Percentiles rank a stretch among this genome's conserved stretches.
Conservation (phyloP, 2,113 vertebrate species). For the Illadopsis cleaveri region DNA sequence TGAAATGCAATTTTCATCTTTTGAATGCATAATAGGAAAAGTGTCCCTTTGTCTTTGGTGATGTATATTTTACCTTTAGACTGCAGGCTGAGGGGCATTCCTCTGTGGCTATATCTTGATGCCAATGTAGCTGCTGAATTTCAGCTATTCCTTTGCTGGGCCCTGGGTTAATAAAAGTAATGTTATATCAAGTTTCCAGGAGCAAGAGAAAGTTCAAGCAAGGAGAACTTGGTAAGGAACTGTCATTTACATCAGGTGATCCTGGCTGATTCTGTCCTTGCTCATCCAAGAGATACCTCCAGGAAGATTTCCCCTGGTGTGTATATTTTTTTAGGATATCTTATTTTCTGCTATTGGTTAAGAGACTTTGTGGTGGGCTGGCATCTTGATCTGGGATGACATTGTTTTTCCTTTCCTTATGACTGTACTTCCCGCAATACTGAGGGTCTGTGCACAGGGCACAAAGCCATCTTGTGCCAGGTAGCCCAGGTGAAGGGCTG, state of each 20-base stretch:
- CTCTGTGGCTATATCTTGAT: neutral
- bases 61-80: neutral
- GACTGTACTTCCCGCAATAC: neutral
- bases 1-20: neutral
- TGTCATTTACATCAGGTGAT: neutral
- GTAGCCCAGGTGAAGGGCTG: neutral
- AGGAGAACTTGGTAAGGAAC: neutral
- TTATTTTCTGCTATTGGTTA: neutral
- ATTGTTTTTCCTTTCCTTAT: neutral
- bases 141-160: neutral
- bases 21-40: neutral
- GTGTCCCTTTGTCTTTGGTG: neutral
- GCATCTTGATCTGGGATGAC: neutral
- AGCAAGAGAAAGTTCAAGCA: neutral
- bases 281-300: neutral
- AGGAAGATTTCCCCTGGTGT: neutral
- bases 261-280: neutral
- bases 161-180: neutral
- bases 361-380: neutral
- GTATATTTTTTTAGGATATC: neutral
- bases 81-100: neutral
- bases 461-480: neutral
- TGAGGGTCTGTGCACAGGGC: neutral
- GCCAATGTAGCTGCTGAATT: rapidly evolving
- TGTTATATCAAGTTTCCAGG: neutral